Percentiles rank a stretch among this genome's conserved stretches.
phyloP scores from a whole-genome alignment of 2,113 vertebrate species.

The Phaethon lepturus region DNA sequence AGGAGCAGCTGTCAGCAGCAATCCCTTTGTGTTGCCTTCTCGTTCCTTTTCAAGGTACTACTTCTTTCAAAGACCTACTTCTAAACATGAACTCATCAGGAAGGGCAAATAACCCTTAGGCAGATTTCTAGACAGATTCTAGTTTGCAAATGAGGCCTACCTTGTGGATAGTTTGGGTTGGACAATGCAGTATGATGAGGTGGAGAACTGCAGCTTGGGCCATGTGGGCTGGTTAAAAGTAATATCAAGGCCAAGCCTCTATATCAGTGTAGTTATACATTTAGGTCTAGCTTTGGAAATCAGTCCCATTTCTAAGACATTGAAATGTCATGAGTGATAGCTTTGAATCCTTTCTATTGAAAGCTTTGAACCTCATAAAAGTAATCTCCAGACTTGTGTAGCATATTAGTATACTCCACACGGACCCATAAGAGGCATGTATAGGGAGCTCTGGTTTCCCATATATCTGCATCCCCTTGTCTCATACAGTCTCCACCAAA shows the following conservation, averaged over 20 bases:
- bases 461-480: neutral
- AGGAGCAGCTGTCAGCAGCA: neutral
- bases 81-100: neutral
- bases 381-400: neutral
- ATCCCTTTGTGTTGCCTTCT: neutral
- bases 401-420: neutral
- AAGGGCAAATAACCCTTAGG: neutral
- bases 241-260: neutral
- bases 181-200: neutral
- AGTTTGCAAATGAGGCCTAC: neutral
- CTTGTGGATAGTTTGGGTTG: neutral
- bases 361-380: neutral
- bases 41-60: neutral
- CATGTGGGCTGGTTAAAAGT: neutral
- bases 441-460: neutral
- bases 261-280: too few species aligned
- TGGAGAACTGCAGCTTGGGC: neutral
- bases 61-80: neutral
- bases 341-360: neutral
- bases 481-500: neutral
- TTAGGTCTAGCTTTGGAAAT: neutral
- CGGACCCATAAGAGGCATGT: neutral
- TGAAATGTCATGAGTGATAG: neutral
- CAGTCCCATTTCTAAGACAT: neutral
- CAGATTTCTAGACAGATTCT: neutral